A percentile compares a stretch with the other conserved stretches of the same genome.
phyloP scores from a whole-genome alignment of 2,113 vertebrate genomes.

The Ailurus styani region DNA sequence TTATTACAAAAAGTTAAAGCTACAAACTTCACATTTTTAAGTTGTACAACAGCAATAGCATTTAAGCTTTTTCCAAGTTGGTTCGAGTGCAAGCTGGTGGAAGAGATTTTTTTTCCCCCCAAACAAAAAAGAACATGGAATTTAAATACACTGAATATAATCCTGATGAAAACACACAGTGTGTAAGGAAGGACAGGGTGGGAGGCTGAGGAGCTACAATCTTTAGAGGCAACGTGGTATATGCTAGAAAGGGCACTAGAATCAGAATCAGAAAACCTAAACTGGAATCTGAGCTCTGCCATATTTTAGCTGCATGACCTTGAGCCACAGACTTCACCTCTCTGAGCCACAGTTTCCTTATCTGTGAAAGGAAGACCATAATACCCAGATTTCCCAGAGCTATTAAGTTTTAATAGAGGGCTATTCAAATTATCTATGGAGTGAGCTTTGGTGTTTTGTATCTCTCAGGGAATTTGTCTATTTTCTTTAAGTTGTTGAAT shows the following conservation, averaged over 20 bases:
- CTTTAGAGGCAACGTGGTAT: constrained; percentile 35
- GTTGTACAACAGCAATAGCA: constrained; percentile 59
- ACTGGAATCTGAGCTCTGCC: neutral
- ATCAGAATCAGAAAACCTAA: neutral
- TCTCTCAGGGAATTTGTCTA: neutral
- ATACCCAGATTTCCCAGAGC: neutral
- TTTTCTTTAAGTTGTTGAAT: neutral
- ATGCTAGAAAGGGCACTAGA: constrained; percentile 14
- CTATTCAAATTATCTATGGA: neutral
- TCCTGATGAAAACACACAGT: neutral
- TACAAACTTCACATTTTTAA: constrained; percentile 83
- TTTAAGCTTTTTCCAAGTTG: constrained; percentile 54
- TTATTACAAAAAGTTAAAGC: constrained; percentile 85
- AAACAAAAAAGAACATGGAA: constrained; percentile 41
- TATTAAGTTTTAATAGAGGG: neutral
- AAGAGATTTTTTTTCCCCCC: neutral
- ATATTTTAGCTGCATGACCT: neutral
- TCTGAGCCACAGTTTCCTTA: neutral
- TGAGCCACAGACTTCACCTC: neutral
- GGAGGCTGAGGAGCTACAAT: neutral
- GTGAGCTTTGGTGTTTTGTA: neutral
- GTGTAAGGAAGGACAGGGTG: neutral
- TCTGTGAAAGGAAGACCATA: neutral
- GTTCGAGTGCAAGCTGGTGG: constrained; percentile 61
- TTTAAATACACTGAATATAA: neutral